phyloP scores from a whole-genome alignment of 2,888 invertebrate genomes.

The Lasius fuliginosus region DNA sequence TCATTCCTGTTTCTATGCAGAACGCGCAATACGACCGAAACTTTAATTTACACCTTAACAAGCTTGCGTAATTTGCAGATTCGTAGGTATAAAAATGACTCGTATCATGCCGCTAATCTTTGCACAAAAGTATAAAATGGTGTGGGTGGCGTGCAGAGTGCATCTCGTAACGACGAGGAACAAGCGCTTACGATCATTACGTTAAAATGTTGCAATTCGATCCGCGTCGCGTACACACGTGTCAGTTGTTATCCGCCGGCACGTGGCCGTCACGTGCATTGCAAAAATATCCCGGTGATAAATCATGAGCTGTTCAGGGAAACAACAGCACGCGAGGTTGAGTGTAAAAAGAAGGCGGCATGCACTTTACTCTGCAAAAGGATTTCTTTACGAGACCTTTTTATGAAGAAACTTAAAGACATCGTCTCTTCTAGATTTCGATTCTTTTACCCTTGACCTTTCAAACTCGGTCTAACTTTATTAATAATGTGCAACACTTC shows the following conservation, averaged over 20 bases:
- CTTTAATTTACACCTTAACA: neutral
- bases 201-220: conserved; percentile 45
- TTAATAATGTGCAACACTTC: conserved; percentile 15
- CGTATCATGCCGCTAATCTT: neutral
- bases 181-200: conserved; percentile 9
- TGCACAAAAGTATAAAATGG: neutral
- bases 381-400: neutral
- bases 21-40: neutral
- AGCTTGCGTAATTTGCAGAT: neutral
- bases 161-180: neutral
- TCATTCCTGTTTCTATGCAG: neutral
- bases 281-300: conserved; percentile 51
- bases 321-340: conserved; percentile 1
- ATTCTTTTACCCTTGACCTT: neutral
- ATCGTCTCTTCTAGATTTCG: neutral
- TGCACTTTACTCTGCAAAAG: neutral
- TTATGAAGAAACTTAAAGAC: neutral
- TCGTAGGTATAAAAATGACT: neutral
- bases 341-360: neutral
- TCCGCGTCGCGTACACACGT: conserved; percentile 33
- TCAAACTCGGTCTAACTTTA: conserved; percentile 1
- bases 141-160: conserved; percentile 1
- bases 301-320: conserved; percentile 26
- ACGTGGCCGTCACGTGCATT: conserved; percentile 26
- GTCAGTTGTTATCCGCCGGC: conserved; percentile 36